These are phyloP conservation scores for Gambelia wislizenii DNA, from an alignment of 2,797 vertebrate species.

Conservation along the genomic window DNA sequence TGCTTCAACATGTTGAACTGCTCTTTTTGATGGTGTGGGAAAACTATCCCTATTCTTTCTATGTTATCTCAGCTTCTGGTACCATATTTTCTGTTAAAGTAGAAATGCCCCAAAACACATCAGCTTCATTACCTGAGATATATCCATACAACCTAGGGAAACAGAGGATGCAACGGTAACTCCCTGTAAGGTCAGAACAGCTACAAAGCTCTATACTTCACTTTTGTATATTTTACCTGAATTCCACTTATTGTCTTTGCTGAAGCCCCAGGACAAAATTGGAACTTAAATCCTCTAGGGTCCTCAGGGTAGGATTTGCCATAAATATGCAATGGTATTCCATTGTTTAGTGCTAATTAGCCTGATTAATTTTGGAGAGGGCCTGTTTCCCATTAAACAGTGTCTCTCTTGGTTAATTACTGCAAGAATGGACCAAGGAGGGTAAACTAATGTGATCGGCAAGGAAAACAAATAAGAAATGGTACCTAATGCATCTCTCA, in stretches of 20 bases:
- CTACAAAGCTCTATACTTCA: neutral
- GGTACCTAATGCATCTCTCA: neutral
- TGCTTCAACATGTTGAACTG: too few relatives aligned
- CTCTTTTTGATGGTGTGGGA: too few relatives aligned
- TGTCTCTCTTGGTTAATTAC: conserved; percentile 34
- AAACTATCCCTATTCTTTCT: too few relatives aligned
- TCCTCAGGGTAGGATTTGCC: neutral
- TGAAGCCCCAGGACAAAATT: neutral
- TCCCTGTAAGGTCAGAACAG: too few relatives aligned
- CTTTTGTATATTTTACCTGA: neutral
- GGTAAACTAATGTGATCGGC: conserved; percentile 36
- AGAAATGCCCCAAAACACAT: too few relatives aligned
- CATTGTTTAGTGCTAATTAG: conserved; percentile 28
- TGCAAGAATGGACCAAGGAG: conserved; percentile 7
- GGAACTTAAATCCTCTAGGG: neutral
- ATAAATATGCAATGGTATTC: conserved; percentile 39
- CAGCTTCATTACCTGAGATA: too few relatives aligned
- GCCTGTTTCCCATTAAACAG: conserved; percentile 37
- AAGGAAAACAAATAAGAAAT: conserved; percentile 16
- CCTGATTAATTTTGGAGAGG: conserved; percentile 19
- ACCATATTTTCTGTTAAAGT: too few relatives aligned
- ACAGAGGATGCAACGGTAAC: too few relatives aligned
- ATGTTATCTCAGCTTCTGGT: too few relatives aligned
- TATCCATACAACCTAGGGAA: too few relatives aligned
- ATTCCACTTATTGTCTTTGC: neutral